These are phyloP conservation scores for Dolichallabes microphthalmus DNA, from an alignment of 2,113 vertebrate genomes.

Conservation along the genomic window DNA sequence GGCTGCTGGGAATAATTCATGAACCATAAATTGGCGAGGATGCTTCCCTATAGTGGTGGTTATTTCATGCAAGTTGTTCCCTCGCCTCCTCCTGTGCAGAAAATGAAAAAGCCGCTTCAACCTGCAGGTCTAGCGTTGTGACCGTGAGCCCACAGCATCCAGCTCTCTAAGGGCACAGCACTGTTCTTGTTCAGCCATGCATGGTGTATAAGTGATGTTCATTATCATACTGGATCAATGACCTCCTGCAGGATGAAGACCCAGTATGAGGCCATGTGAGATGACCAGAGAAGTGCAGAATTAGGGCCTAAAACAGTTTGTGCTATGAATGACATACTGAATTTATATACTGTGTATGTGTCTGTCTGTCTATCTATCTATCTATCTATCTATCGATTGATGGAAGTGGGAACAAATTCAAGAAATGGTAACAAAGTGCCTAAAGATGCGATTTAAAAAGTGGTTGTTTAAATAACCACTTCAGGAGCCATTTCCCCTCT, in stretches of 20 bases:
- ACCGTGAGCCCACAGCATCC: neutral
- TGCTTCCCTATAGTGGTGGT: slow-evolving; percentile 47
- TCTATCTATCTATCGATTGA: neutral
- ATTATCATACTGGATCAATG: slow-evolving; percentile 45
- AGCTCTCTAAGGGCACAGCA: slow-evolving; percentile 13
- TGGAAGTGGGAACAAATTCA: neutral
- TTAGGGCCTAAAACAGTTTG: neutral
- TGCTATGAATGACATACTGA: slow-evolving; percentile 7
- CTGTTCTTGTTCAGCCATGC: slow-evolving; percentile 28
- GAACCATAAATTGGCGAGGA: slow-evolving; percentile 45
- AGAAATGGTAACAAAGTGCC: no score
- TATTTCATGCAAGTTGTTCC: slow-evolving; percentile 49
- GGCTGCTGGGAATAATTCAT: slow-evolving; percentile 54
- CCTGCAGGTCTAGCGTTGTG: slow-evolving; percentile 21
- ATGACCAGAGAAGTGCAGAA: slow-evolving; percentile 8
- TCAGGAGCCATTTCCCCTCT: no score
- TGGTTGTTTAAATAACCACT: no score
- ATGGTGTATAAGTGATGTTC: slow-evolving; percentile 29
- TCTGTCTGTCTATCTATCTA: neutral
- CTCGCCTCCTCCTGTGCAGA: slow-evolving; percentile 47
- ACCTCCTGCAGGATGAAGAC: slow-evolving; percentile 26
- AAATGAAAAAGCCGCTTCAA: slow-evolving; percentile 43
- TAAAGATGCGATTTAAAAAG: no score
- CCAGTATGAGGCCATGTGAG: slow-evolving; percentile 11
- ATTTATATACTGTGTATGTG: neutral